phyloP scores from a whole-genome alignment of 2,113 vertebrate species.

The Symphodus melops region DNA sequence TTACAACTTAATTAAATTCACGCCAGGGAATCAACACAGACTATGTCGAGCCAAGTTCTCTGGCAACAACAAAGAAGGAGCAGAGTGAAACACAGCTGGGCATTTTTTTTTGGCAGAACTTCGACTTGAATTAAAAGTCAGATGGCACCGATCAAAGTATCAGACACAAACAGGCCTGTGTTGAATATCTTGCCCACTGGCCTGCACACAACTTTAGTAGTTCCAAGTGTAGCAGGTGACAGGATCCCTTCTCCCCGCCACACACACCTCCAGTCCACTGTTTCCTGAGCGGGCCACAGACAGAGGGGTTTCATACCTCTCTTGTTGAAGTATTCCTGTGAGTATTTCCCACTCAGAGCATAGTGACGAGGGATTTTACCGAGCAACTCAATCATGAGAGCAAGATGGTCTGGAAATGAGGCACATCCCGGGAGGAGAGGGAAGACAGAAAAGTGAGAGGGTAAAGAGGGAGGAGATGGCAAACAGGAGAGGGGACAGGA shows the following conservation, averaged over 20 bases:
- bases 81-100: not conserved
- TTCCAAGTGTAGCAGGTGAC: constrained; percentile 33
- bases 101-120: constrained; percentile 30
- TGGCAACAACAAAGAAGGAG: not conserved
- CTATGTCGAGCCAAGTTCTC: constrained; percentile 14
- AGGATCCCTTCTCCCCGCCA: not conserved
- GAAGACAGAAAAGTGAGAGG: constrained; percentile 11
- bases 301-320: constrained; percentile 88
- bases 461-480: constrained; percentile 21
- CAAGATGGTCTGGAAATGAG: constrained; percentile 85
- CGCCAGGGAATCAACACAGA: constrained; percentile 14
- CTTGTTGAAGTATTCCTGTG: constrained; percentile 98
- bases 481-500: not conserved
- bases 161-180: constrained; percentile 6
- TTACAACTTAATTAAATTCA: not conserved
- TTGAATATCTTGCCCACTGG: not conserved
- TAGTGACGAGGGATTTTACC: constrained; percentile 96
- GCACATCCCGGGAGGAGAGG: constrained; percentile 51
- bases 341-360: constrained; percentile 95
- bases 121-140: constrained; percentile 20
- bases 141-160: constrained; percentile 27
- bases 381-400: constrained; percentile 91
- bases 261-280: constrained; percentile 37
- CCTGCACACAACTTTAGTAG: not conserved
- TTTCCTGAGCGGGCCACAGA: constrained; percentile 64